These are phyloP conservation scores for Dione juno DNA, from an alignment of 2,888 invertebrate genomes.

Conservation along the genomic window DNA sequence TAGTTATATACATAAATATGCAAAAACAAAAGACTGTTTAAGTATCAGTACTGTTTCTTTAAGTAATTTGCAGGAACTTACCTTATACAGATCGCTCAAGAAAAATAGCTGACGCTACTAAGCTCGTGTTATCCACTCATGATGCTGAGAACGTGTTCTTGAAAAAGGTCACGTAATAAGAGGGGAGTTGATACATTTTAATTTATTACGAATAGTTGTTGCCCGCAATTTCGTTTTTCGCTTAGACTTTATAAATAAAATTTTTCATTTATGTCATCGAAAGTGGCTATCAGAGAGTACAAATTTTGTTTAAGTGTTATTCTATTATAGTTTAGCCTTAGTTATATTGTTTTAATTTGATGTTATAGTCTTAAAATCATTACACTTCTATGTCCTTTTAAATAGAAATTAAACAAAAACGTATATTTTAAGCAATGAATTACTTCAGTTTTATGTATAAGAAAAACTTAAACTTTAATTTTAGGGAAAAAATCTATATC, in stretches of 20 bases:
- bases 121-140: slow-evolving; percentile 52
- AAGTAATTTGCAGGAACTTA: slow-evolving; percentile 54
- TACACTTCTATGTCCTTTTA: too few relatives aligned
- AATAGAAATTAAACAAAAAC: too few relatives aligned
- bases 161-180: slow-evolving; percentile 56
- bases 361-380: too few relatives aligned
- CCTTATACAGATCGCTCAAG: slow-evolving; percentile 54
- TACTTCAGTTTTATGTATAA: too few relatives aligned
- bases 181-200: slow-evolving; percentile 50
- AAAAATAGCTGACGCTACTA: slow-evolving; percentile 54
- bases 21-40: not conserved
- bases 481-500: slow-evolving; percentile 86
- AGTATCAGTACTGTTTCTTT: not conserved
- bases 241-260: too few relatives aligned
- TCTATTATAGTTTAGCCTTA: too few relatives aligned
- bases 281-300: too few relatives aligned
- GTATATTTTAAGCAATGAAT: too few relatives aligned
- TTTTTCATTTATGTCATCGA: too few relatives aligned
- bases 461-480: not conserved
- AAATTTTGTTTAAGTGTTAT: too few relatives aligned
- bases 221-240: too few relatives aligned
- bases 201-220: not conserved
- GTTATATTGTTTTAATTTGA: too few relatives aligned
- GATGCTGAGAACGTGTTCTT: slow-evolving; percentile 61
- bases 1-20: not conserved